Percentiles rank a stretch among this genome's conserved stretches.
These are phyloP conservation scores for Megaceryle maxima DNA, from an alignment of 2,113 vertebrate species.

Conservation along the genomic window DNA sequence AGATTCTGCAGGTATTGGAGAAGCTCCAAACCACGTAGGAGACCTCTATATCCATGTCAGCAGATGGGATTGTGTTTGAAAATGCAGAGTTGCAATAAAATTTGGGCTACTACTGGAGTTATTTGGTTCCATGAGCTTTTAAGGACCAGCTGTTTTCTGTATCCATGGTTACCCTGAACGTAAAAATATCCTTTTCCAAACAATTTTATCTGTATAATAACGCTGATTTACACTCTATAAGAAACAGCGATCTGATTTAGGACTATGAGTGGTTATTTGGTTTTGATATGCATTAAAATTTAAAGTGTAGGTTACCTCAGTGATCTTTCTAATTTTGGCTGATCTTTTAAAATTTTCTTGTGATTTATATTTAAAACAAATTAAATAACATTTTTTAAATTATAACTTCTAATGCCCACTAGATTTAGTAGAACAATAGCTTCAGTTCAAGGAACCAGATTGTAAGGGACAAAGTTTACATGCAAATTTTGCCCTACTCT, in stretches of 20 bases:
- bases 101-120: neutral
- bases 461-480: neutral
- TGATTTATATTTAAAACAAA: neutral
- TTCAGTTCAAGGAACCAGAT: neutral
- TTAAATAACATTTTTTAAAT: neutral
- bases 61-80: conserved; percentile 33
- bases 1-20: neutral
- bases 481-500: neutral
- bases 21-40: neutral
- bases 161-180: neutral
- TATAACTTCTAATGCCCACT: accelerated
- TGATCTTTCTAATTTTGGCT: neutral
- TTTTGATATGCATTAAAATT: neutral
- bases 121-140: neutral
- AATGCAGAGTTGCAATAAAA: conserved; percentile 35
- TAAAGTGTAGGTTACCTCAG: neutral
- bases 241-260: neutral
- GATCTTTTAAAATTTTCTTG: neutral
- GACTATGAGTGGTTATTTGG: neutral
- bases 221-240: neutral
- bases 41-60: neutral
- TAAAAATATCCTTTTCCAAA: neutral
- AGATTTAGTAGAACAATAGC: neutral
- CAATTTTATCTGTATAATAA: neutral
- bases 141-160: conserved; percentile 37